phyloP scores from a whole-genome alignment of 2,113 vertebrate species.

The Muntiacus muntjak region DNA sequence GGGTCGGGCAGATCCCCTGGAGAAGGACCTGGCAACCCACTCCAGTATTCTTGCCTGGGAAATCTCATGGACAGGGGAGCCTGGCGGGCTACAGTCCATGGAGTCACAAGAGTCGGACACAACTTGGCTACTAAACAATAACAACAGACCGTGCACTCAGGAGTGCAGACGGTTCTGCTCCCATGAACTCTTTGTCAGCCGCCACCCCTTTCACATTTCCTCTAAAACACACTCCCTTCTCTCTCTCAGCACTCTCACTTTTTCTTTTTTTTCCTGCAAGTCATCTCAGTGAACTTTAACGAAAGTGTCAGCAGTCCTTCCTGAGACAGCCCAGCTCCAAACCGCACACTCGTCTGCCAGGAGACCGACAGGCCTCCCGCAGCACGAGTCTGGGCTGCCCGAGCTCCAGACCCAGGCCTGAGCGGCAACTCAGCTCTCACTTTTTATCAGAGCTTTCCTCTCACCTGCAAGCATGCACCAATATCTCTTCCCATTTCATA shows the following conservation, averaged over 20 bases:
- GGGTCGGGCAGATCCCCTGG: neutral
- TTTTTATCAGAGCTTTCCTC: neutral
- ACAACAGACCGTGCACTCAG: neutral
- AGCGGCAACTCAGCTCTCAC: neutral
- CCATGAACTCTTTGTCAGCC: neutral
- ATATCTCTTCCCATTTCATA: neutral
- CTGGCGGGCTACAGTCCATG: neutral
- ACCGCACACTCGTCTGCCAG: neutral
- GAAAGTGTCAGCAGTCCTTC: neutral
- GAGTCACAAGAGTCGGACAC: neutral
- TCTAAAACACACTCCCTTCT: neutral
- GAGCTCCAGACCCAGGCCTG: neutral
- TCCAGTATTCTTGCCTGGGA: neutral
- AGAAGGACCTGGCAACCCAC: neutral
- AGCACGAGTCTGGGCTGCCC: neutral
- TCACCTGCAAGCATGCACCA: neutral
- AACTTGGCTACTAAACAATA: neutral
- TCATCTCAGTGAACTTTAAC: neutral
- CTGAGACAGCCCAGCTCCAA: neutral
- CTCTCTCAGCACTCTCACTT: neutral
- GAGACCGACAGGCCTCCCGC: neutral
- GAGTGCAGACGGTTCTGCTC: neutral
- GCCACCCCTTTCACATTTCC: neutral
- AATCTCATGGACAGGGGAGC: neutral
- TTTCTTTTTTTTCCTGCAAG: neutral